Evolutionary conservation across 2,113 vertebrate genomes (phyloP).

Genomic region (Lophius piscatorius): DNA sequence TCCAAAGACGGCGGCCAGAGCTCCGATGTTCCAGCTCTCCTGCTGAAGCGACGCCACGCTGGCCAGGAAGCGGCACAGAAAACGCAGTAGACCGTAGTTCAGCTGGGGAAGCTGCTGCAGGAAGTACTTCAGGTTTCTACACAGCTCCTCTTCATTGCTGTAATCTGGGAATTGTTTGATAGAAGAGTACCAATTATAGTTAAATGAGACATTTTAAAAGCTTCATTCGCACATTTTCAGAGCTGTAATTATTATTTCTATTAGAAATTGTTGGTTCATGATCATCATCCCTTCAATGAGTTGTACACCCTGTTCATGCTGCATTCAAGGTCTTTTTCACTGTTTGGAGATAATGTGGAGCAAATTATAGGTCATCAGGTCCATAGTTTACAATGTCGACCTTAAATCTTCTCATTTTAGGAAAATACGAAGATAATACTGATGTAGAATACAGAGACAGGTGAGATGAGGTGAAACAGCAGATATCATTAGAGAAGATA

Average conservation of each 20-base stretch:
- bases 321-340: conserved; percentile 79
- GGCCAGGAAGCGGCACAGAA: conserved; percentile 94
- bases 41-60: conserved; percentile 94
- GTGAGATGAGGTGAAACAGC: conserved; percentile 1
- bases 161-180: conserved; percentile 83
- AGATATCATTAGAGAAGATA: neutral
- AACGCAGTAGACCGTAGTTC: conserved; percentile 95
- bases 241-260: neutral
- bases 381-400: neutral
- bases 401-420: neutral
- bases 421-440: conserved; percentile 7
- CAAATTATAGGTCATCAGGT: conserved; percentile 14
- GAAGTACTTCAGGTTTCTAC: conserved; percentile 93
- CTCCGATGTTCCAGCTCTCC: conserved; percentile 91
- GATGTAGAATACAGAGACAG: neutral
- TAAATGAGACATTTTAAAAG: neutral
- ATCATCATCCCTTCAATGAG: neutral
- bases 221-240: neutral
- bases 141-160: conserved; percentile 94
- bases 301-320: rapidly evolving
- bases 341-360: conserved; percentile 73
- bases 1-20: conserved; percentile 94
- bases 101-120: conserved; percentile 96
- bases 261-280: neutral
- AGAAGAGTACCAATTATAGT: neutral